Evolutionary conservation across 2,113 vertebrate species (phyloP), one percentile per base, ranked within the genome.

Genomic region (Etheostoma cragini): DNA sequence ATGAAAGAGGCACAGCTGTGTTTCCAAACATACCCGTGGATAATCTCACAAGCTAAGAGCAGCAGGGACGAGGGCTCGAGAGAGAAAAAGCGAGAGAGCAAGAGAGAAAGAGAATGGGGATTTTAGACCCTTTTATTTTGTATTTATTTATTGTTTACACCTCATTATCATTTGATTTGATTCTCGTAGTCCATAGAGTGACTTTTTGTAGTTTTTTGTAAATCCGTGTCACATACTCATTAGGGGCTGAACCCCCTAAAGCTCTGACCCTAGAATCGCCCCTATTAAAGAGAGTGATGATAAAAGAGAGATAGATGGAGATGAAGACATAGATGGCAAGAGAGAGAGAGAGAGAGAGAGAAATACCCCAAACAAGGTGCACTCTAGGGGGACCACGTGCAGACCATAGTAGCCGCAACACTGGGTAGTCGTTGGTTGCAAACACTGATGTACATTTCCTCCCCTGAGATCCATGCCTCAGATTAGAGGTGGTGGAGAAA

Each of bases 21-120:
- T 80, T 90, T 89, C 91, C 91, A 93, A 91, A 93, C 84, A 91
- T 88, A 88, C 82, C 82, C 80, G 6, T 66, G 72, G 81, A 84
- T 91, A 88, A 94, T 94, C 87, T 91, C 78, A 78, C 74, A 42
- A 72, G 78, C 78, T 88, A 76, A 76, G 84, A 81, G 79, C 60
- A 60, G 81, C 68, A 30, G 35, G 50, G 83, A 82, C 64, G 61
- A 87, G 53, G 3, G 75, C 83, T 52, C 15, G n/a, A 22, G 12
- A 21, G 11, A 10, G 30, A 10, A 17, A 38, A 58, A 50, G 49
- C 72, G 24, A 46, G 26, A 75, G 53, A 76, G 15, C 19, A 8
- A 26, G 10, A 26, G 10, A 24, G 42, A 46, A 61, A 57, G 57
- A 76, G 30, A 47, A 35, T 74, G 56, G 6, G 1, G 33, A 35